These are phyloP conservation scores for Chromobotia macracanthus DNA, from an alignment of 2,797 vertebrate species.

Conservation along the genomic window DNA sequence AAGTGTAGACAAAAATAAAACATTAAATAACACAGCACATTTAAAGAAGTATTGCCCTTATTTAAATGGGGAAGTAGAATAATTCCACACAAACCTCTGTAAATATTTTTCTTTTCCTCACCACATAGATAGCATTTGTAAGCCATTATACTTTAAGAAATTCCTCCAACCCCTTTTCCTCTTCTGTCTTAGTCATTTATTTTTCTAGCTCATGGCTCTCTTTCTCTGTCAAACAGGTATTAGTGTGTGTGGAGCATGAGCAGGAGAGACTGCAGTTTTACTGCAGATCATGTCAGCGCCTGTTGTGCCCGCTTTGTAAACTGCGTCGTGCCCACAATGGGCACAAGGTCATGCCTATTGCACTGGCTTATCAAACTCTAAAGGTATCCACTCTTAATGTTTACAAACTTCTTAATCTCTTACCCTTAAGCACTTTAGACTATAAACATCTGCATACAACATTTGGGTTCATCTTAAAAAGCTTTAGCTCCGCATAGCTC, in stretches of 20 bases:
- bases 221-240: slow-evolving; percentile 74
- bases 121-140: not conserved
- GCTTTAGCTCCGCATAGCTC: not conserved
- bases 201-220: too few species aligned
- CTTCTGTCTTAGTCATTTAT: not conserved
- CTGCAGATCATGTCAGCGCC: slow-evolving; percentile 89
- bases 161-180: not conserved
- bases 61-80: not conserved
- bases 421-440: not conserved
- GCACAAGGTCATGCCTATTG: slow-evolving; percentile 91
- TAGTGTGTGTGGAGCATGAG: slow-evolving; percentile 92
- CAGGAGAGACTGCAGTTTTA: slow-evolving; percentile 93
- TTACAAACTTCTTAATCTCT: not conserved
- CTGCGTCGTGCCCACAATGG: slow-evolving; percentile 88
- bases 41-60: not conserved
- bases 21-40: too few species aligned
- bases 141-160: not conserved
- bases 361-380: slow-evolving; percentile 91
- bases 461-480: slow-evolving; percentile 5
- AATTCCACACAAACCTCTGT: not conserved
- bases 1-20: too few species aligned
- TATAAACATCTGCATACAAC: not conserved
- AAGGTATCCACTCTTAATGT: slow-evolving; percentile 75
- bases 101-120: not conserved
- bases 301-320: slow-evolving; percentile 91